phyloP scores from a whole-genome alignment of 2,888 invertebrate genomes.

The Smittia sp. region DNA sequence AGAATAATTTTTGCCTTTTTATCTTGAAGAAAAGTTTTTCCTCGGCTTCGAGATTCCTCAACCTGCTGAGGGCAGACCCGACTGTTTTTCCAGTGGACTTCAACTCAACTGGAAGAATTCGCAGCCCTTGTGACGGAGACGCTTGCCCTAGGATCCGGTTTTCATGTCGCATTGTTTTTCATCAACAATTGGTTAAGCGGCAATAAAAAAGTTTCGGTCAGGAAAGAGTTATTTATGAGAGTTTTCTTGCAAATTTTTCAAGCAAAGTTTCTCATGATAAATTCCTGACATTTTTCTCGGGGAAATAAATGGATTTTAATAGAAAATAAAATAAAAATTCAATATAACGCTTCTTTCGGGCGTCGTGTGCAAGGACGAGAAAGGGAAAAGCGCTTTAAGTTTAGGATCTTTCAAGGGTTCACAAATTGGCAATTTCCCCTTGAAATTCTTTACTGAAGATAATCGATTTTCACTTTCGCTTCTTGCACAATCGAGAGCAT shows the following conservation, averaged over 20 bases:
- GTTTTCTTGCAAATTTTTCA: background rate
- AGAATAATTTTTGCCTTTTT: conserved; percentile 1
- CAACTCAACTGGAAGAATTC: too few species aligned
- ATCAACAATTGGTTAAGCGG: conserved; percentile 18
- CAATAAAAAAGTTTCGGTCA: conserved; percentile 10
- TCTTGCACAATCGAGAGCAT: conserved; percentile 8
- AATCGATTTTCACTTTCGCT: conserved; percentile 25
- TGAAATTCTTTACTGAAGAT: conserved; percentile 14
- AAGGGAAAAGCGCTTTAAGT: background rate
- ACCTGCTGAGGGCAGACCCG: background rate
- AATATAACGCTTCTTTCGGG: background rate
- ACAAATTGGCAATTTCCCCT: conserved; percentile 24
- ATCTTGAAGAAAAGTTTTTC: background rate
- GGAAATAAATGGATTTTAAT: conserved; percentile 25
- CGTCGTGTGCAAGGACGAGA: background rate
- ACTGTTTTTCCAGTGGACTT: background rate
- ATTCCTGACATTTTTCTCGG: conserved; percentile 1
- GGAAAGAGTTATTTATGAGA: conserved; percentile 34
- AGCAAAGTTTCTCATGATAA: conserved; percentile 6
- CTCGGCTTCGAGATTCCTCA: background rate
- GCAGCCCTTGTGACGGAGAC: too few species aligned
- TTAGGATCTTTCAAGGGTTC: conserved; percentile 9
- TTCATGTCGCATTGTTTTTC: conserved; percentile 13
- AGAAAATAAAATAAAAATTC: conserved; percentile 1
- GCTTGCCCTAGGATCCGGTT: background rate